Conservation (phyloP, 2,888 invertebrate genomes). For the Ernsta delagoae region DNA sequence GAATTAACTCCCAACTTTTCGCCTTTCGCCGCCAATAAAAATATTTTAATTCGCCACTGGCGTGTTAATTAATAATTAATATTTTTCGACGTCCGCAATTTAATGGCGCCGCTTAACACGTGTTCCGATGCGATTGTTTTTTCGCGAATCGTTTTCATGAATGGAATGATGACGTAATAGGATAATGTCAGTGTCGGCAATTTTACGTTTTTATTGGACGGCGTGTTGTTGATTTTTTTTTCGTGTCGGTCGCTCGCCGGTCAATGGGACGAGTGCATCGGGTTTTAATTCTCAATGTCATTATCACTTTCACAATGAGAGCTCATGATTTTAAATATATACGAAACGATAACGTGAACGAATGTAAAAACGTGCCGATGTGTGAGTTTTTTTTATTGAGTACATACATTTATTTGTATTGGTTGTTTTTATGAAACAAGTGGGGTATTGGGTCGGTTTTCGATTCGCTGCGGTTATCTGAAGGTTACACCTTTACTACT, state of each 20-base stretch:
- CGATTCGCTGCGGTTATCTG: not conserved
- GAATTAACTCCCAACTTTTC: slow-evolving; percentile 82
- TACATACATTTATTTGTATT: slow-evolving; percentile 29
- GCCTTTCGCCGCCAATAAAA: slow-evolving; percentile 82
- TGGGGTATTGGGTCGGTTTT: not conserved
- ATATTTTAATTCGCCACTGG: slow-evolving; percentile 79
- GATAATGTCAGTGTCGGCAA: slow-evolving; percentile 81
- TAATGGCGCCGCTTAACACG: slow-evolving; percentile 80
- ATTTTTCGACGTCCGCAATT: slow-evolving; percentile 78
- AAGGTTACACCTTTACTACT: not conserved
- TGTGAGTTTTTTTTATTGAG: slow-evolving; percentile 40
- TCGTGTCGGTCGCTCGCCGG: slow-evolving; percentile 67
- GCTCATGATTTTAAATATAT: slow-evolving; percentile 54
- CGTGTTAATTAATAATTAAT: slow-evolving; percentile 84
- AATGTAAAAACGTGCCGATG: slow-evolving; percentile 44
- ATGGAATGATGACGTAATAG: slow-evolving; percentile 84
- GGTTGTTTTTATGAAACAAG: slow-evolving; percentile 12
- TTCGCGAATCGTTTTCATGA: slow-evolving; percentile 79
- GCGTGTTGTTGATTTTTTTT: slow-evolving; percentile 76
- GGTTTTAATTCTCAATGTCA: slow-evolving; percentile 83
- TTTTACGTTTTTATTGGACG: slow-evolving; percentile 83
- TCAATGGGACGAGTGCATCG: slow-evolving; percentile 80
- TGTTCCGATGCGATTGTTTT: slow-evolving; percentile 76
- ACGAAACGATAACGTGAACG: slow-evolving; percentile 38
- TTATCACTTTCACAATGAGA: slow-evolving; percentile 82